Percentiles rank a stretch among this genome's conserved stretches.
phyloP scores from a whole-genome alignment of 2,113 vertebrate species.

The Gnathonemus echidnorhynchus region DNA sequence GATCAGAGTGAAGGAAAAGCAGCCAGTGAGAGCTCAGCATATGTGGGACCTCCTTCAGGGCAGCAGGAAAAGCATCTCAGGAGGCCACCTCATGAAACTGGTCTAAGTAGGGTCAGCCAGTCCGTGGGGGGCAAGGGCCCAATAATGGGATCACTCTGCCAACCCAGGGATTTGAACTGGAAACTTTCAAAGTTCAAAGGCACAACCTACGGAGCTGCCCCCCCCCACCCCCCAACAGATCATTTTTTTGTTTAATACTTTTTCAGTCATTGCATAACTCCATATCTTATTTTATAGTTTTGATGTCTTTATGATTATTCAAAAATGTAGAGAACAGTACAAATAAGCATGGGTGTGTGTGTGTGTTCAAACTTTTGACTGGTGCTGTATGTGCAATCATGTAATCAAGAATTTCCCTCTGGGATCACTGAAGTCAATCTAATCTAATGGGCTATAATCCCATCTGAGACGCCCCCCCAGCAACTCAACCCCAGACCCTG shows the following conservation, averaged over 20 bases:
- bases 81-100: not conserved
- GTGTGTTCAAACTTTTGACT: not conserved
- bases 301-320: not conserved
- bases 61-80: not conserved
- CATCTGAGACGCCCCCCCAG: not conserved
- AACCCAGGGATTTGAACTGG: not conserved
- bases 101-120: not conserved
- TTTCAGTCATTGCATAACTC: not conserved
- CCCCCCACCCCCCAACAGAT: too few species aligned
- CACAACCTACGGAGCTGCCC: not conserved
- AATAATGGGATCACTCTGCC: too few species aligned
- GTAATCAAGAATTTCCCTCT: not conserved
- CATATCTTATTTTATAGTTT: not conserved
- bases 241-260: not conserved
- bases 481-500: not conserved
- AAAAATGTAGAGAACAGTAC: not conserved
- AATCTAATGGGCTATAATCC: not conserved
- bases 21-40: not conserved
- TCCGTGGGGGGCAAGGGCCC: not conserved
- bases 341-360: not conserved
- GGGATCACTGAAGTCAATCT: not conserved
- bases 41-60: not conserved
- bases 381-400: not conserved
- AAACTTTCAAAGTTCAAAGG: not conserved
- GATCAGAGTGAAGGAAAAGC: not conserved